A percentile compares a stretch with the other conserved stretches of the same genome.
These are phyloP conservation scores for Hecatera dysodea DNA, from an alignment of 2,888 invertebrate species.

Conservation along the genomic window DNA sequence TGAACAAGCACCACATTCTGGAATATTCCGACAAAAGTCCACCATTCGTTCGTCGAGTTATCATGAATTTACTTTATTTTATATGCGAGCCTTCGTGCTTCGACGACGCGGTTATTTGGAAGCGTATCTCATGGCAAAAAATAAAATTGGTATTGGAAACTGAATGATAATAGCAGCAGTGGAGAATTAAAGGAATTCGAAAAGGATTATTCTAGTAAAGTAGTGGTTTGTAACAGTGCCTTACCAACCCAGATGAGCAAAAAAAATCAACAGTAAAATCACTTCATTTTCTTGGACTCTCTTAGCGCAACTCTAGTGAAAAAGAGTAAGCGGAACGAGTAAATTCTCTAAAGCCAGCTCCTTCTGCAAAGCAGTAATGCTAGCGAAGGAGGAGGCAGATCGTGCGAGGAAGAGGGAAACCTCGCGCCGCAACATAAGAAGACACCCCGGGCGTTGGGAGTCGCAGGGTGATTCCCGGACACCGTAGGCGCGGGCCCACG, in stretches of 20 bases:
- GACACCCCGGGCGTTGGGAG: too few relatives aligned
- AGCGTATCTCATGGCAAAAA: slow-evolving; percentile 25
- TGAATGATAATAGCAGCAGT: slow-evolving; percentile 21
- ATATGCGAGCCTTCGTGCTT: slow-evolving; percentile 25
- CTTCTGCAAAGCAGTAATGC: too few relatives aligned
- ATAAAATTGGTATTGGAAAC: slow-evolving; percentile 33
- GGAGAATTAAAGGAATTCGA: slow-evolving; percentile 1
- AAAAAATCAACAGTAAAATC: background rate
- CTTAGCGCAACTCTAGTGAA: background rate
- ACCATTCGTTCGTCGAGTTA: slow-evolving; percentile 33
- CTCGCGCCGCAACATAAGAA: too few relatives aligned
- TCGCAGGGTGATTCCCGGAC: too few relatives aligned
- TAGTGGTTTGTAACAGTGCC: slow-evolving; percentile 1
- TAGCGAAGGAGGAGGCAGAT: too few relatives aligned
- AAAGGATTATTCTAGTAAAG: slow-evolving; percentile 11
- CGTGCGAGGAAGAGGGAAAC: too few relatives aligned
- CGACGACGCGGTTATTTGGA: slow-evolving; percentile 36
- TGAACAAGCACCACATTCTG: slow-evolving; percentile 21
- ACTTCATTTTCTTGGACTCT: background rate
- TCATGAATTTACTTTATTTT: slow-evolving; percentile 43
- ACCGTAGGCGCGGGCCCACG: too few relatives aligned
- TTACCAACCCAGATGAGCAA: background rate
- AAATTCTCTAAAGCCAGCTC: too few relatives aligned
- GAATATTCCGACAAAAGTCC: slow-evolving; percentile 26
- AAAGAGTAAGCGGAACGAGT: background rate